Evolutionary conservation across 2,888 invertebrate species (phyloP), one percentile per base, ranked within the genome.

Genomic region (Operophtera brumata): DNA sequence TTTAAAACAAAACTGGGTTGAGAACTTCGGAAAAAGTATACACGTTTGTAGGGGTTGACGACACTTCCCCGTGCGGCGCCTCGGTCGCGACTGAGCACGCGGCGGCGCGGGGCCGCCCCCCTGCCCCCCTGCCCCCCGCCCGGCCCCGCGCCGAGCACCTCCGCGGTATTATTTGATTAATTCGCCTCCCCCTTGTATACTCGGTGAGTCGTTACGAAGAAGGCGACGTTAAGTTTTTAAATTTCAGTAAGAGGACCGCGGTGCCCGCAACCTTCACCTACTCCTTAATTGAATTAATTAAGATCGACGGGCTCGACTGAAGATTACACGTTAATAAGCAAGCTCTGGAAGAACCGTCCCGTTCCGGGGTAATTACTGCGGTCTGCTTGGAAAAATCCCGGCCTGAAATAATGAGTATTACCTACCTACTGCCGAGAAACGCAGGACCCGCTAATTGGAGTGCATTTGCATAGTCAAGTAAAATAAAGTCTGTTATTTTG

Each of bases 121-220:
- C 47, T 7, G 26, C 26, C 47, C 36, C 41, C 45, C 32, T 36
- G 10, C 20, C 42, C 25, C 39, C 44, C 51, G 34, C 39, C 44
- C n/a, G 51, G 20, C 57, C 56, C 51, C 56, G 51, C 52, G 13
- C 43, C 43, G 20, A 13, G 41, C 84, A 71, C 85, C 87, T 76
- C 85, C 80, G 84, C 84, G 80, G 87, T 87, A 89, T 90, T 90
- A 90, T 90, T 90, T 90, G 90, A 90, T 90, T 90, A 90, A 90
- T 90, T 90, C 86, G 87, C 88, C 88, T 87, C 89, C 90, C 84
- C 89, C 88, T 88, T 86, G 88, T 87, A 88, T 84, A 86, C 84
- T 84, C 85, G 82, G 78, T 77, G 82, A 87, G 84, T 86, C 90
- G 87, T 87, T 87, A 86, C 85, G 84, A 80, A 82, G 78, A 82